Conservation (phyloP, 2,113 vertebrate species). For the Mormoops blainvillei region DNA sequence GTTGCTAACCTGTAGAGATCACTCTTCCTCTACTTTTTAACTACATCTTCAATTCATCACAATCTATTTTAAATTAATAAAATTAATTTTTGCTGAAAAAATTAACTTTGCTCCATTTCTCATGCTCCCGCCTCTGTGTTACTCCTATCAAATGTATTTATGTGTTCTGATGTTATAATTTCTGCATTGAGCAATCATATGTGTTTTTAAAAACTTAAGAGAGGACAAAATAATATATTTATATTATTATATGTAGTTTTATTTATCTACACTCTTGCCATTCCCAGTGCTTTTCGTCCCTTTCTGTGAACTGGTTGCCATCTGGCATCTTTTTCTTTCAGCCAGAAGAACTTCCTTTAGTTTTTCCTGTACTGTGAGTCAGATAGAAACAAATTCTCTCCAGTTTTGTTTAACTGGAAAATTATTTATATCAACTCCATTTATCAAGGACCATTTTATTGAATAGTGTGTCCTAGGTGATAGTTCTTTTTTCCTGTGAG, state of each 20-base stretch:
- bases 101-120: background rate
- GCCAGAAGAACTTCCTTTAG: background rate
- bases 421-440: background rate
- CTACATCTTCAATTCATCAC: background rate
- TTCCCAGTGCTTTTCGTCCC: background rate
- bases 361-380: background rate
- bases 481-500: background rate
- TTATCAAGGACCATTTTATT: background rate
- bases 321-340: background rate
- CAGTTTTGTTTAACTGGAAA: background rate
- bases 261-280: background rate
- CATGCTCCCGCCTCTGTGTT: background rate
- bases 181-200: background rate
- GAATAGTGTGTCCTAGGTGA: background rate
- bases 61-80: background rate
- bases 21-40: background rate
- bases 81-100: background rate
- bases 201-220: background rate
- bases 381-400: background rate
- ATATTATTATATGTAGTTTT: background rate
- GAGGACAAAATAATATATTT: background rate
- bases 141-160: background rate
- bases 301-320: background rate
- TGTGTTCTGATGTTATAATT: background rate
- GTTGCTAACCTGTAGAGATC: background rate